Base-by-base conservation (phyloP, 2,888 invertebrate species). In the Apotomis betuletana region DNA sequence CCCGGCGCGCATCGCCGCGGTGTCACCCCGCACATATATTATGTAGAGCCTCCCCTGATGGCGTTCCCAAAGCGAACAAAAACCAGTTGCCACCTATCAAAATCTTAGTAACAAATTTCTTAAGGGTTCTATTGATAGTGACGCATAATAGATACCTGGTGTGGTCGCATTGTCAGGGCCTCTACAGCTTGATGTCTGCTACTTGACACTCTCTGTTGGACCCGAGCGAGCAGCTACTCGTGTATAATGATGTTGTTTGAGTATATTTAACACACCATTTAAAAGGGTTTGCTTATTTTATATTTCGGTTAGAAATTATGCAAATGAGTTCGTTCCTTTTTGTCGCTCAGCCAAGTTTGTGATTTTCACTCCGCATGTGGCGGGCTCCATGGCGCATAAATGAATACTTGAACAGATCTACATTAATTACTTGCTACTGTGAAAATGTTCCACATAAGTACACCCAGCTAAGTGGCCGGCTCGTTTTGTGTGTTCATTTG, bases 261-360 rank as follows among this genome's bases (percentile, higher is more conserved):
- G 84, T 84, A 81, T 85, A 85, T 90, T 91, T 90, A 90, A 89
- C 87, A 87, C 87, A 87, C 84, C 90, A 88, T 90, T 90, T 89
- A 86, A 79, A 84, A 85, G 86, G 89, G 89, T 87, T 84, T 89
- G 85, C 89, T 88, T 88, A 87, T 85, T 88, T 81, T 85, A 81
- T 77, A 75, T 78, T 84, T 85, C 82, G 79, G 78, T 77, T 80
- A 80, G 74, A 85, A 88, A 90, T 90, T 90, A 90, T 90, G 89
- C 82, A 84, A 89, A 90, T 88, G 80, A 77, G 77, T 76, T 63
- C 74, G 79, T 80, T 76, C 77, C 78, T 79, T 81, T 80, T 79
- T 76, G 78, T 77, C 75, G 73, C 63, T 36, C 52, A 63, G 61
- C 46, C 15, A 68, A 58, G 58, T 57, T 72, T 62, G 54, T 68